Evolutionary conservation across 2,888 invertebrate species (phyloP).

Genomic region (Meghimatium bilineatum): DNA sequence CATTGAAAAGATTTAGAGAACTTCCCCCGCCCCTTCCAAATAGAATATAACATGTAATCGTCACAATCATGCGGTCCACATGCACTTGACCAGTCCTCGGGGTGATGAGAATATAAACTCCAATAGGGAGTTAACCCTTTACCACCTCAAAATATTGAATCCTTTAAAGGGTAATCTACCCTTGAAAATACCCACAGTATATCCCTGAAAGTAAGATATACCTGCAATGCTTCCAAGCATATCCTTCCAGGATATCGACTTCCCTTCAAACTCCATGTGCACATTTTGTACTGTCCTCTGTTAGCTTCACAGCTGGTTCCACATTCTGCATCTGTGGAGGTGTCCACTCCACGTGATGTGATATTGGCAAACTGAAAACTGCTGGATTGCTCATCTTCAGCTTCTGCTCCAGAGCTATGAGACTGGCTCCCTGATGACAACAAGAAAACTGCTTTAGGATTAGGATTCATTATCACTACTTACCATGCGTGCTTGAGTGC

Average conservation of each 20-base stretch:
- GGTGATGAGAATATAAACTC: too few species aligned
- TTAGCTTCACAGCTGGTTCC: background rate
- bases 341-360: background rate
- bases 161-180: too few species aligned
- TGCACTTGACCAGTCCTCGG: too few species aligned
- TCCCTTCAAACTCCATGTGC: conserved; percentile 45
- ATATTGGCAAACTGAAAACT: conserved; percentile 65
- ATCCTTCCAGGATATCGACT: conserved; percentile 50
- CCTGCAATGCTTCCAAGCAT: conserved; percentile 52
- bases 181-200: too few species aligned
- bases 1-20: too few species aligned
- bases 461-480: too few species aligned
- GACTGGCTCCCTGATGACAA: conserved; percentile 31
- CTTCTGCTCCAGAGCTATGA: conserved; percentile 59
- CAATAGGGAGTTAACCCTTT: too few species aligned
- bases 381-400: conserved; percentile 68
- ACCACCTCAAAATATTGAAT: too few species aligned
- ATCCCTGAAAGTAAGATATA: background rate
- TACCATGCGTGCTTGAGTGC: too few species aligned
- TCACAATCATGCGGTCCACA: too few species aligned
- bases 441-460: background rate
- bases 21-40: too few species aligned
- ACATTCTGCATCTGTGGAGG: background rate
- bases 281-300: conserved; percentile 11
- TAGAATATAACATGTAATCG: too few species aligned